Base-by-base conservation (phyloP, 92 coral and sea anemone genomes). In the Paragorgia papillata region DNA sequence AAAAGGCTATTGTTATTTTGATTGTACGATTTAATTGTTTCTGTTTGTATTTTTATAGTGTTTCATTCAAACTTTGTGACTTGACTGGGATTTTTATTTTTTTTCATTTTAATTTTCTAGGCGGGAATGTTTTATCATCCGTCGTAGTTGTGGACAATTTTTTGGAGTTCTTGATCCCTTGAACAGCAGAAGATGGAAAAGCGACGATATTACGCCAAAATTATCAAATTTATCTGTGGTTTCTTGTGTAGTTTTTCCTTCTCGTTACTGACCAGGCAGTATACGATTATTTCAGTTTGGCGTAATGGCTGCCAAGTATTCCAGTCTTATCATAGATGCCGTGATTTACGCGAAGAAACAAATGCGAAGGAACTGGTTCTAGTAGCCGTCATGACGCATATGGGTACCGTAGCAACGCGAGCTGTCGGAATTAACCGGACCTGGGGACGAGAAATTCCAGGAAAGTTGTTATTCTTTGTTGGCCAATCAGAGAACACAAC, bases 321-420 rank as follows among this genome's bases (percentile, higher is more conserved):
- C 12, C 7, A 54, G 6, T 43, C 32, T 8, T 68, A 22, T 3
- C 17, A 25, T 3, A 20, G 59, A 26, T 49, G 48, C 60, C 58
- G 48, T 22, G 48, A 48, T 18, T 35, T 68, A 27, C 26, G 92
- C 67, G 91, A 91, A 17, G 85, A 87, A 53, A 88, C 87, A 13
- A 70, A 90, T 14, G 76, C 89, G 0, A 88, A 88, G 66, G 96
- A 88, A 35, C 92, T 92, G 17, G 83, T 92, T 1, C 89, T 88
- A 43, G 85, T 92, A 14, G 92, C 92, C 10, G 96, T 92, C 7
- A 92, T 92, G 97, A 92, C 97, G 7, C 96, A 96, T 20, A 92
- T 85, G 31, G 83, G 83, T 44, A 90, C 91, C 63, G 84, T 92
- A 1, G 60, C 81, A 57, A 79, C 97, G 66, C 88, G 97, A 57